These are phyloP conservation scores for Drosophila nikananu DNA, from an alignment of 1,140 invertebrate species.

Conservation along the genomic window DNA sequence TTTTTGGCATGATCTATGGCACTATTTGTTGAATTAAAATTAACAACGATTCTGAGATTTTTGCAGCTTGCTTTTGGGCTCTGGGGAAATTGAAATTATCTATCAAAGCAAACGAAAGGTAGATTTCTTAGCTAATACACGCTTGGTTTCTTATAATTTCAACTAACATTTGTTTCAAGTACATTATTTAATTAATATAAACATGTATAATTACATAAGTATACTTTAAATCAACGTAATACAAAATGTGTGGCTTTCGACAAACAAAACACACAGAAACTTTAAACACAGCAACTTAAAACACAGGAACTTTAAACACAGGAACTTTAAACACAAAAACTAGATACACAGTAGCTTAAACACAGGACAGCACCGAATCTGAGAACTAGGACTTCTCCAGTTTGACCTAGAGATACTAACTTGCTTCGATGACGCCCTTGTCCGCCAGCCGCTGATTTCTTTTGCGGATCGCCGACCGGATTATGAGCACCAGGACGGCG, in stretches of 20 bases:
- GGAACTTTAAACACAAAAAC: neutral
- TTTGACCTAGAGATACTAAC: conserved; percentile 39
- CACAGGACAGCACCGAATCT: conserved; percentile 5
- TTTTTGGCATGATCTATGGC: neutral
- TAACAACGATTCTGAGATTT: neutral
- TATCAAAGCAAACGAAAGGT: neutral
- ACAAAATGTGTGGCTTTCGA: neutral
- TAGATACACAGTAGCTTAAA: neutral
- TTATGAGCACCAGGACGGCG: conserved; percentile 34
- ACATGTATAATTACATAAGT: neutral
- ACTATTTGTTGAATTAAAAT: conserved; percentile 4
- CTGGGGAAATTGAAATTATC: neutral
- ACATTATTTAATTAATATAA: neutral
- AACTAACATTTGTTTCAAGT: neutral
- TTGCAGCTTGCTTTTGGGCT: conserved; percentile 20
- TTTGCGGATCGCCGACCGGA: conserved; percentile 37
- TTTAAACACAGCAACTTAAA: neutral
- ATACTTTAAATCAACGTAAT: neutral
- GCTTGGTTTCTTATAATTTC: neutral
- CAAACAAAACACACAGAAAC: conserved; percentile 1
- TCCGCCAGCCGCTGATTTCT: conserved; percentile 24
- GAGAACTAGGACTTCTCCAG: conserved; percentile 9
- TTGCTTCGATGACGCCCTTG: conserved; percentile 40
- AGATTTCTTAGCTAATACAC: neutral
- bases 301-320: neutral